Evolutionary conservation across 2,113 vertebrate species (phyloP), one percentile per base, ranked within the genome.

Genomic region (Cynopterus brachyotis): DNA sequence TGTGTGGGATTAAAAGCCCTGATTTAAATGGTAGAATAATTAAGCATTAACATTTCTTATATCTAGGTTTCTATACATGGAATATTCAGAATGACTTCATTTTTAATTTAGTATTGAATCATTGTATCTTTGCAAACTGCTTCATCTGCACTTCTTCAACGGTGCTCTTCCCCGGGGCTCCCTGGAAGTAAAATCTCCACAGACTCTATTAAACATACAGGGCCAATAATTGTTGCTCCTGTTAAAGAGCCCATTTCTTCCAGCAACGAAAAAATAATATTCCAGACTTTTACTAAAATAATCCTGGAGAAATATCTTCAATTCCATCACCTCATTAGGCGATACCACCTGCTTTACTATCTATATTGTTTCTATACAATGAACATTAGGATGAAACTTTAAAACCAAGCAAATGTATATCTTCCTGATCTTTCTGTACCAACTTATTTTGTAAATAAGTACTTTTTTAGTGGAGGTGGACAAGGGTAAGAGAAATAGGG

Each of bases 341-440:
- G 35, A 55, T 3, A 91, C 81, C 91, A 70, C 9, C 15, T 16
- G 40, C 67, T 66, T 16, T 42, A 76, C 75, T 15, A 35, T 97
- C 79, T 73, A 53, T 95, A 92, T 79, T 96, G 93, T 92, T 53
- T 81, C 2, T 32, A 2, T 5, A 37, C 78, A 93, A 45, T 40
- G 89, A 96, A 70, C 70, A 96, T 95, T 90, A 90, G 53, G 78
- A 85, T 30, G 57, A 60, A 64, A 89, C 1, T 28, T 87, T 57
- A 30, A 93, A 91, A 17, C 53, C 30, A n/a, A 62, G 6, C 75
- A 85, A 78, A 92, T 83, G 13, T 90, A 87, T 30, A 93, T 47
- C 30, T 72, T 80, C 30, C 86, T 92, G 57, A 88, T 85, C 40
- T 94, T 64, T 96, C 95, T 91, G 28, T 76, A 35, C 5, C 69